phyloP scores from a whole-genome alignment of 2,113 vertebrate species.

The Pachycephala philippinensis region DNA sequence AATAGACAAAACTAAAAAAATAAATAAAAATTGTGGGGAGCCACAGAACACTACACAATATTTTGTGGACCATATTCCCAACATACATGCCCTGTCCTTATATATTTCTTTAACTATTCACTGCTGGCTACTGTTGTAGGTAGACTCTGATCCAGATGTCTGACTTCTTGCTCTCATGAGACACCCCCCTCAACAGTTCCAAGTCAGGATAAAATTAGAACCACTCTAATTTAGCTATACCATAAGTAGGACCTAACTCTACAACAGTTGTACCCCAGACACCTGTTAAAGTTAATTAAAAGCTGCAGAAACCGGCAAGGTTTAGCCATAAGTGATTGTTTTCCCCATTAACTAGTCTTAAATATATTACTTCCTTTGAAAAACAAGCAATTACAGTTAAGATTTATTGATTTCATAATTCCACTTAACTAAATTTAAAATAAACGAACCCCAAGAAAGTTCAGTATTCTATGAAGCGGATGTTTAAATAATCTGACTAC shows the following conservation, averaged over 20 bases:
- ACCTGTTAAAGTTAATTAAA: constrained; percentile 46
- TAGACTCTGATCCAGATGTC: not conserved
- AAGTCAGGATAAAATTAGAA: constrained; percentile 19
- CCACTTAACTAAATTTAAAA: constrained; percentile 62
- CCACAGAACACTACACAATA: not conserved
- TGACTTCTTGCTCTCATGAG: not conserved
- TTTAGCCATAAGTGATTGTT: not conserved
- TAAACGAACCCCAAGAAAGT: constrained; percentile 52
- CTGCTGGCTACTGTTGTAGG: not conserved
- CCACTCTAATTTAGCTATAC: not conserved
- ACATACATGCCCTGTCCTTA: not conserved
- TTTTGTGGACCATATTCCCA: not conserved
- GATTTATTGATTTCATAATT: constrained; percentile 58
- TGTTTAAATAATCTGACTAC: constrained; percentile 54
- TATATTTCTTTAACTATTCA: not conserved
- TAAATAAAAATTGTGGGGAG: not conserved
- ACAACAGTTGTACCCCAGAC: not conserved
- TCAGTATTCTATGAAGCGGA: constrained; percentile 60
- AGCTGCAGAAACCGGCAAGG: constrained; percentile 23
- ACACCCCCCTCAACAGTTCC: not conserved
- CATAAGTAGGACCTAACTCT: not conserved
- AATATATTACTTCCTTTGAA: constrained; percentile 47
- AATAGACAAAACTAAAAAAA: not conserved
- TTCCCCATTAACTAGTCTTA: constrained; percentile 29
- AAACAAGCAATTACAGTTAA: constrained; percentile 59